Percentiles rank a stretch among this genome's conserved stretches.
Evolutionary conservation across 2,888 invertebrate genomes (phyloP).

Genomic region (Caenorhabditis uteleia): DNA sequence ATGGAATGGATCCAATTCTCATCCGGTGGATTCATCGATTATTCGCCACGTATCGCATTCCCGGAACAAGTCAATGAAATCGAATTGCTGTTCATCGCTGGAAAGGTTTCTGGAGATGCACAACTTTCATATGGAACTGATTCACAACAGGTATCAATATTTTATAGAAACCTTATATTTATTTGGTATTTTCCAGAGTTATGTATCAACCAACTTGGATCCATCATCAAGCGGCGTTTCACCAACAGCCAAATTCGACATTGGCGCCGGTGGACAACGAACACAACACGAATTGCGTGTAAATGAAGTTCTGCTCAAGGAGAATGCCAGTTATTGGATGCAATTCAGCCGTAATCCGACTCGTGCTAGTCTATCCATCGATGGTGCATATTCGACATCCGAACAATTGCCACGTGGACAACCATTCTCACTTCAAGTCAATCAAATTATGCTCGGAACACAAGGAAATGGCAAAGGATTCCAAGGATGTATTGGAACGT

Average conservation of each 20-base stretch:
- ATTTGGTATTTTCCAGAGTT: too few relatives aligned
- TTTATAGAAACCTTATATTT: too few relatives aligned
- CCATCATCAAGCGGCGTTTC: constrained; percentile 30
- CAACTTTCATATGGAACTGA: constrained; percentile 52
- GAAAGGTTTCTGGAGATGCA: constrained; percentile 71
- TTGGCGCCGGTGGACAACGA: constrained; percentile 29
- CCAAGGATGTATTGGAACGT: constrained; percentile 79
- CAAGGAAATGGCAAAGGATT: constrained; percentile 49
- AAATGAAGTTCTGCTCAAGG: constrained; percentile 48
- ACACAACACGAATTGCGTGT: constrained; percentile 37
- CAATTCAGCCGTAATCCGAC: constrained; percentile 61
- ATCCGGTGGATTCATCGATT: constrained; percentile 56
- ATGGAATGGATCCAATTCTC: constrained; percentile 66
- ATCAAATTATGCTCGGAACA: constrained; percentile 51
- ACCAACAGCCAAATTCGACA: constrained; percentile 45
- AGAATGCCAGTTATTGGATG: constrained; percentile 61
- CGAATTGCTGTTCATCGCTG: constrained; percentile 88
- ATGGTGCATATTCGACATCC: constrained; percentile 56
- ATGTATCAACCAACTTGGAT: constrained; percentile 48
- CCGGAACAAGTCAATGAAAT: constrained; percentile 78
- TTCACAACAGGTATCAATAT: constrained; percentile 23
- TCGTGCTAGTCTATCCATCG: constrained; percentile 52
- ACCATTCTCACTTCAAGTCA: constrained; percentile 50
- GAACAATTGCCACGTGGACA: constrained; percentile 42
- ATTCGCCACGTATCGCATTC: constrained; percentile 48